Percentiles rank a stretch among this genome's conserved stretches.
Conservation (phyloP, 2,797 vertebrate genomes). For the Tamandua tetradactyla region DNA sequence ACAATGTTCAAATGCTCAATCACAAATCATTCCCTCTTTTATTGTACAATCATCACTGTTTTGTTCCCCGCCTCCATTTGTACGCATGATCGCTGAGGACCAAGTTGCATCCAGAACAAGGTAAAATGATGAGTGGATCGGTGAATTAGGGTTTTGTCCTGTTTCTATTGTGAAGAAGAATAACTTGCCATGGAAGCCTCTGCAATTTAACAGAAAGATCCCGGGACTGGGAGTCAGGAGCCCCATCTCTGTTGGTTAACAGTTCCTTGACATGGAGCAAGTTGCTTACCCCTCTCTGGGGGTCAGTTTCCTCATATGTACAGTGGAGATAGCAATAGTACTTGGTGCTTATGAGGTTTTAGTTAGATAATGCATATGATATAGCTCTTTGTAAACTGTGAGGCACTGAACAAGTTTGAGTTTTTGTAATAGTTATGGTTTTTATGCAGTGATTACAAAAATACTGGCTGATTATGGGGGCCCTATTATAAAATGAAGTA, state of each 20-base stretch:
- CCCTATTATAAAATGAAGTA: background rate
- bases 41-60: background rate
- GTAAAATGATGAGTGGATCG: background rate
- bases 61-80: fast-evolving
- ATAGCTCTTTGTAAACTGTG: background rate
- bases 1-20: background rate
- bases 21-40: background rate
- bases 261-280: background rate
- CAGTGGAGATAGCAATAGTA: background rate
- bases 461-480: background rate
- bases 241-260: background rate
- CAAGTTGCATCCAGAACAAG: background rate
- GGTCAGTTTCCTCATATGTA: background rate
- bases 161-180: background rate
- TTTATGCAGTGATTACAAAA: background rate
- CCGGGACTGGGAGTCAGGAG: background rate
- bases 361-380: background rate
- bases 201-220: background rate
- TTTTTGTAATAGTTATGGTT: background rate
- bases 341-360: background rate
- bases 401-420: background rate
- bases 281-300: background rate
- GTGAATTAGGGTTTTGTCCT: background rate
- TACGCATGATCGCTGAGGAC: background rate
- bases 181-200: background rate